phyloP scores from a whole-genome alignment of 1,140 invertebrate genomes.

The Bombus haemorrhoidalis region DNA sequence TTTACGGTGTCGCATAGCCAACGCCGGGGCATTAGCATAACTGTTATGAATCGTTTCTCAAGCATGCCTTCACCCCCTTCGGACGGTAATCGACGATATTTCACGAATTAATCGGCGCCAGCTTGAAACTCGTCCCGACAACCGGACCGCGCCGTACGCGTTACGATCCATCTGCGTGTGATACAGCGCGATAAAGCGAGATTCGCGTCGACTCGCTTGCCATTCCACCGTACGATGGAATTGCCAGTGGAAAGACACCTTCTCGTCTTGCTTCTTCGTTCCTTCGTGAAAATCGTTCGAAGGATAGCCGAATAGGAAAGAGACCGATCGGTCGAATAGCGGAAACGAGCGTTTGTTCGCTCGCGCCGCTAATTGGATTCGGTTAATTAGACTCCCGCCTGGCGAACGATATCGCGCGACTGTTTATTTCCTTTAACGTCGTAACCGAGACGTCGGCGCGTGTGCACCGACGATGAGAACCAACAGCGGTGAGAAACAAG shows the following conservation, averaged over 20 bases:
- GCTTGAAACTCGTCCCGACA: slow-evolving; percentile 26
- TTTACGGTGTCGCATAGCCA: slow-evolving; percentile 46
- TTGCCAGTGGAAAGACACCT: not conserved
- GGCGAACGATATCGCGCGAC: slow-evolving; percentile 16
- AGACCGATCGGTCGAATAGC: not conserved
- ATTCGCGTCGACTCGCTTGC: not conserved
- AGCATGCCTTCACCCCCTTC: not conserved
- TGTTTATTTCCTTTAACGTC: slow-evolving; percentile 38
- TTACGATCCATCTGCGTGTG: slow-evolving; percentile 10
- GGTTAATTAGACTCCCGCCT: slow-evolving; percentile 52
- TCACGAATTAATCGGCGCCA: slow-evolving; percentile 55
- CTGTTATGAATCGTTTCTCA: slow-evolving; percentile 38
- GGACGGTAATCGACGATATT: slow-evolving; percentile 45
- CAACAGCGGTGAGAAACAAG: not conserved
- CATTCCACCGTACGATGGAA: not conserved
- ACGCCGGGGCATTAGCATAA: slow-evolving; percentile 31
- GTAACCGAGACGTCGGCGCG: slow-evolving; percentile 26
- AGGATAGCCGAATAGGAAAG: not conserved
- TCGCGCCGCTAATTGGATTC: slow-evolving; percentile 58
- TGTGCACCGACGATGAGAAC: not conserved
- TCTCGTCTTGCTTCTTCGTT: not conserved
- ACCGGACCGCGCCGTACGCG: not conserved
- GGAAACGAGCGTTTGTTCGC: slow-evolving; percentile 27
- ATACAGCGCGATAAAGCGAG: not conserved
- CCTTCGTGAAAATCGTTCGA: not conserved